Base-by-base conservation (phyloP, 1,140 invertebrate species). In the Hydropsyche tenuis region DNA sequence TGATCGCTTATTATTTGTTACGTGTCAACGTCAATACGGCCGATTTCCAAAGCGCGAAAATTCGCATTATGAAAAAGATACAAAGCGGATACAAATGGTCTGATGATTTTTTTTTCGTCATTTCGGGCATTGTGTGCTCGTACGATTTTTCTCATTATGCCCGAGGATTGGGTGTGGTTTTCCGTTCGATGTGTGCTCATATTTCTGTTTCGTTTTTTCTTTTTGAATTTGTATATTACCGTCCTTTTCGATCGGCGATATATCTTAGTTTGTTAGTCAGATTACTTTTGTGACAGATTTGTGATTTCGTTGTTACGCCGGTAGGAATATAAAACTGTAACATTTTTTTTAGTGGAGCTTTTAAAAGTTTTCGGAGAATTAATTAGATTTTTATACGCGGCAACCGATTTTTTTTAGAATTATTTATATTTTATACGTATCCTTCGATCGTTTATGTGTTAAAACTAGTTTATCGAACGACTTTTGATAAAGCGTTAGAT, bases 281-380 rank as follows among this genome's bases (percentile, higher is more conserved):
- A 70, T 70, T 56, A 70, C 68, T 37, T 70, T 70, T 70, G 68
- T 70, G 68, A 70, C 68, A 70, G 68, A 70, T 70, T 70, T 70
- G 68, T 70, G 68, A 70, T 70, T 70, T 70, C 37, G 68, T 56
- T 70, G 68, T 69, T 53, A 69, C 66, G 53, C 68, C 48, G 48
- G 68, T 53, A 69, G 48, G 48, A 56, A 43, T 42, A 70, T 70
- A 70, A 70, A 70, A 70, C 23, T 70, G 68, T 70, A 56, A 70
- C 68, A 27, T 56, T 70, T 70, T 70, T 70, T 70, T 14, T 2
- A 46, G 7, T 22, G 56, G 25, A 11, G 22, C 22, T 60, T 48
- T 16, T 53, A 27, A 53, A 27, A 37, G 48, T 53, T 70, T 70
- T 70, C 27, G 48, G 56, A 7, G 68, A 70, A 70, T 56, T 70